Evolutionary conservation across 2,797 vertebrate species (phyloP), one percentile per base, ranked within the genome.

Genomic region (Rhinogobio ventralis): DNA sequence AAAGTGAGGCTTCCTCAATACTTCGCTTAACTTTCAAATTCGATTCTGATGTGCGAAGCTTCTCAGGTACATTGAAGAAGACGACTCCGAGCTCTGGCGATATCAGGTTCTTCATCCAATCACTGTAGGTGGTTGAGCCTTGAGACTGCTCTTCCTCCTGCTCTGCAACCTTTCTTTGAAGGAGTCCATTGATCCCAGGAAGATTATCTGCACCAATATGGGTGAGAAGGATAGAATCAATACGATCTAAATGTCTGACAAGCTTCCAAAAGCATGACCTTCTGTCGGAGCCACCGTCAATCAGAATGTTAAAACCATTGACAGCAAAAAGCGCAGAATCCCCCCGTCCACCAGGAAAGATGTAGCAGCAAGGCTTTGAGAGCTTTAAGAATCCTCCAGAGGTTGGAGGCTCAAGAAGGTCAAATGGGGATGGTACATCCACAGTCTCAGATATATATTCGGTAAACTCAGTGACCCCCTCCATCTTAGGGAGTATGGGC

Each of bases 231-330:
- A 99, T 95, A 0, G 98, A 99, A 92, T 99, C 98, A 7, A 99
- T 97, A 87, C 98, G 96, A 92, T 99, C 98, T 93, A 99, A 91
- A 91, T 99, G 98, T 80, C 98, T 96, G 11, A 99, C 98, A 85
- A 99, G 95, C 91, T 99, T 99, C 98, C 98, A 99, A 93, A 99
- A 99, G 91, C 98, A 99, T 55, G 98, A 98, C 86, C 96, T 98
- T 64, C 97, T 95, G 71, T 99, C 98, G 0, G 98, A 99, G 71
- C 98, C 98, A 68, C 98, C 98, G 8, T 99, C 98, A 76, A 99
- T 96, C 79, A 99, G 92, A 91, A 99, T 98, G 92, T 99, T 99
- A 93, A 99, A 99, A 39, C 98, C 98, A 15, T 99, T 99, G 76
- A 99, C 98, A 15, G 98, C 98, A 90, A 99, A 99, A 84, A 99